Conservation (phyloP, 2,888 invertebrate species). For the Isotomurus palustris region DNA sequence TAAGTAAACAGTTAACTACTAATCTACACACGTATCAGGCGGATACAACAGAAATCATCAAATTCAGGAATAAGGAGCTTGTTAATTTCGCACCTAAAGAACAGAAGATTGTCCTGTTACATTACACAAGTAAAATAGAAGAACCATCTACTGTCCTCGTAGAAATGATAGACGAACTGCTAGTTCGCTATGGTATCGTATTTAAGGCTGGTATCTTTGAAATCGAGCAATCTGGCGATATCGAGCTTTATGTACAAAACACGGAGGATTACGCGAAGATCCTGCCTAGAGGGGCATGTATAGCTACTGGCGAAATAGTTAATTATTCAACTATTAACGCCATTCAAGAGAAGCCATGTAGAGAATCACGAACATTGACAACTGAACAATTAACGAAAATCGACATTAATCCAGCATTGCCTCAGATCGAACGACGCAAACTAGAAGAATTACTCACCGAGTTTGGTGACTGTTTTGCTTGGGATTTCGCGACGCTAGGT, state of each 20-base stretch:
- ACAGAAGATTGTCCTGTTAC: not conserved
- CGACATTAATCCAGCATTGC: not conserved
- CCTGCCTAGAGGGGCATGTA: too few relatives aligned
- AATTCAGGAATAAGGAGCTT: too few relatives aligned
- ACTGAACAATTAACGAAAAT: not conserved
- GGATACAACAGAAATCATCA: too few relatives aligned
- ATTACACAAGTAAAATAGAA: not conserved
- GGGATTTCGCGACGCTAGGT: not conserved
- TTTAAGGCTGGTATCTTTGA: not conserved
- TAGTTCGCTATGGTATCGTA: not conserved
- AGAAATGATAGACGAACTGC: not conserved
- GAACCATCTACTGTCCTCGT: not conserved
- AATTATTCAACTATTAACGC: too few relatives aligned
- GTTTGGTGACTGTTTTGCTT: slow-evolving; percentile 4
- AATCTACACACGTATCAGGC: too few relatives aligned
- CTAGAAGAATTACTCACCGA: not conserved
- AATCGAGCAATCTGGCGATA: not conserved
- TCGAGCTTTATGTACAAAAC: not conserved
- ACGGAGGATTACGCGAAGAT: not conserved
- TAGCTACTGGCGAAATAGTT: too few relatives aligned
- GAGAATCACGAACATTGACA: not conserved
- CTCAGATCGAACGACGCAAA: not conserved
- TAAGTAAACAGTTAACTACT: too few relatives aligned
- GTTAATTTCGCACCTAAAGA: too few relatives aligned
- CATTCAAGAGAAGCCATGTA: too few relatives aligned